A percentile compares a stretch with the other conserved stretches of the same genome.
Evolutionary conservation across 2,113 vertebrate species (phyloP).

Genomic region (Penelope pileata): DNA sequence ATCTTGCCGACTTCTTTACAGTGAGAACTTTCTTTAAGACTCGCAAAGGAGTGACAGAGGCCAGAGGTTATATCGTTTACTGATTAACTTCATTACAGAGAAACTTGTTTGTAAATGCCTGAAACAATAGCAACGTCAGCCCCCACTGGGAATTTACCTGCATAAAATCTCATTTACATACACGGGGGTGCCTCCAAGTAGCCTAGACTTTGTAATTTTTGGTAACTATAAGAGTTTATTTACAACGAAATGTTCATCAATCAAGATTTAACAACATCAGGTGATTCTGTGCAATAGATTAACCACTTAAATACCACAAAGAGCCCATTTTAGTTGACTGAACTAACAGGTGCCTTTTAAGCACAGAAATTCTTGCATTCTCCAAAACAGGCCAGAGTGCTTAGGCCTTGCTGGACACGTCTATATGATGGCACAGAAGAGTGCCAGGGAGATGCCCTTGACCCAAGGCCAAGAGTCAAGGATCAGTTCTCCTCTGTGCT

Average conservation of each 20-base stretch:
- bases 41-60: constrained; percentile 81
- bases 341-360: neutral
- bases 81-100: constrained; percentile 88
- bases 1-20: constrained; percentile 52
- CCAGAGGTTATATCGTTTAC: constrained; percentile 91
- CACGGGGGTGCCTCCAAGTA: neutral
- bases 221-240: neutral
- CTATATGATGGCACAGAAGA: neutral
- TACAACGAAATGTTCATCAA: neutral
- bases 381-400: neutral
- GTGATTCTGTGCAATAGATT: neutral
- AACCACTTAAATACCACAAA: neutral
- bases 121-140: constrained; percentile 55
- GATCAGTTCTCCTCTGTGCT: fast-evolving
- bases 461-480: neutral
- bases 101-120: constrained; percentile 72
- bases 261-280: neutral
- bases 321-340: neutral
- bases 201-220: neutral
- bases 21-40: constrained; percentile 72
- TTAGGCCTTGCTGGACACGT: neutral
- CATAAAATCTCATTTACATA: constrained; percentile 2
- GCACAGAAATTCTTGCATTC: neutral
- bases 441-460: neutral
- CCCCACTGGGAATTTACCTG: neutral